phyloP scores from a whole-genome alignment of 2,888 invertebrate genomes.

The Lottia scabra region DNA sequence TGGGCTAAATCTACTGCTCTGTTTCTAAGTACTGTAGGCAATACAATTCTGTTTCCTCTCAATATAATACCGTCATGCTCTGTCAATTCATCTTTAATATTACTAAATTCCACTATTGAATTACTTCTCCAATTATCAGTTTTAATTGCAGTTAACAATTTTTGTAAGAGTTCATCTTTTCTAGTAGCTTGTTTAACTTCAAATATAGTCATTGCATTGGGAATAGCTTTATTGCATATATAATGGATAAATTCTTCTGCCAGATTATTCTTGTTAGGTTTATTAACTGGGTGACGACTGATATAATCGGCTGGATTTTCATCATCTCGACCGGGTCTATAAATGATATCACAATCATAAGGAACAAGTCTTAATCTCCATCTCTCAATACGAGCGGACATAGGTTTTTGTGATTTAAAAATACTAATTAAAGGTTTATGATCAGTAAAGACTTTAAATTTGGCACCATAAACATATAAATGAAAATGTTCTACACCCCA shows the following conservation, averaged over 20 bases:
- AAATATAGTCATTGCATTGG: constrained; percentile 31
- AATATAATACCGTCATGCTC: constrained; percentile 24
- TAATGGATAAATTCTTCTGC: constrained; percentile 32
- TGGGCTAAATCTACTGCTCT: neutral
- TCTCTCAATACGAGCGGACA: constrained; percentile 34
- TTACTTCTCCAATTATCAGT: constrained; percentile 21
- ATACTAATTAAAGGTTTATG: constrained; percentile 53
- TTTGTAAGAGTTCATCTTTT: constrained; percentile 11
- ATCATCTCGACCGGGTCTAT: constrained; percentile 37
- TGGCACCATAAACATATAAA: constrained; percentile 43
- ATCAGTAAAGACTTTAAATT: constrained; percentile 42
- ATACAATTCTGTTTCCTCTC: constrained; percentile 26
- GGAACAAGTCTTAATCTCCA: constrained; percentile 33
- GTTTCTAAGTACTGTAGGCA: no score
- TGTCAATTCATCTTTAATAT: constrained; percentile 22
- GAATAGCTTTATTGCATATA: constrained; percentile 26
- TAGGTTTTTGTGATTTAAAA: constrained; percentile 40
- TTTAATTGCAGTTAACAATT: no score
- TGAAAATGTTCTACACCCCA: no score
- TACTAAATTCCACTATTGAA: neutral
- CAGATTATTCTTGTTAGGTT: constrained; percentile 18
- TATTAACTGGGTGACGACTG: constrained; percentile 31
- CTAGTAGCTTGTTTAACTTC: constrained; percentile 25
- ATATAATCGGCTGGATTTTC: constrained; percentile 43
- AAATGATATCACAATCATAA: constrained; percentile 28